A percentile compares a stretch with the other conserved stretches of the same genome.
phyloP scores from a whole-genome alignment of 1,140 invertebrate genomes.

The Temnothorax longispinosus region DNA sequence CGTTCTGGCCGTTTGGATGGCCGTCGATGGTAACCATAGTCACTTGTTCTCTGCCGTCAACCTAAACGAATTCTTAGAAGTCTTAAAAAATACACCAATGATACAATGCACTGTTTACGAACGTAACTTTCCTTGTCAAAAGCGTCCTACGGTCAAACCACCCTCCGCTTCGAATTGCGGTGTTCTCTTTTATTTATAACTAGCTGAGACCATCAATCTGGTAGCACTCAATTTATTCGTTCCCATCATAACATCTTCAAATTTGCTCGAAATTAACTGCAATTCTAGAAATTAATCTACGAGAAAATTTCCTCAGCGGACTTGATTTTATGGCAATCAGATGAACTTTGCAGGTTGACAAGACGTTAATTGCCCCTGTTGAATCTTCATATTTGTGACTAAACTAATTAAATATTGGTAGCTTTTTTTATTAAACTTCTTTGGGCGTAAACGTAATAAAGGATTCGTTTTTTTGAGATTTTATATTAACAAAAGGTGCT shows the following conservation, averaged over 20 bases:
- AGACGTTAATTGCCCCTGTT: neutral
- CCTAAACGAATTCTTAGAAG: no score
- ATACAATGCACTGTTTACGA: neutral
- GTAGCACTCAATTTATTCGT: neutral
- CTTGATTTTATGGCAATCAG: neutral
- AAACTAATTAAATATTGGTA: neutral
- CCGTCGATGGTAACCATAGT: slow-evolving; percentile 45
- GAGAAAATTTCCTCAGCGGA: neutral
- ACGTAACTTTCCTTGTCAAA: neutral
- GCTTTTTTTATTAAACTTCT: neutral
- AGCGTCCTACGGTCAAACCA: neutral
- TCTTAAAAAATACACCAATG: neutral
- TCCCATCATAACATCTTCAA: neutral
- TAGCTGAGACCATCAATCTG: neutral
- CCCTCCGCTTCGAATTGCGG: neutral
- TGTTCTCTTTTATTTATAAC: neutral
- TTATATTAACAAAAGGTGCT: neutral
- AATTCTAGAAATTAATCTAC: neutral
- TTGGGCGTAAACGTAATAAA: neutral
- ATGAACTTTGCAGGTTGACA: neutral
- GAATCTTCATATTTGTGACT: neutral
- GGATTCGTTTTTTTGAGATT: neutral
- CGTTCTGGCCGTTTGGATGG: neutral
- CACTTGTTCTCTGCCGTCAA: neutral
- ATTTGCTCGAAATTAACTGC: neutral